Base-by-base conservation (phyloP, 1,140 invertebrate species). In the Pristionchus pacificus region DNA sequence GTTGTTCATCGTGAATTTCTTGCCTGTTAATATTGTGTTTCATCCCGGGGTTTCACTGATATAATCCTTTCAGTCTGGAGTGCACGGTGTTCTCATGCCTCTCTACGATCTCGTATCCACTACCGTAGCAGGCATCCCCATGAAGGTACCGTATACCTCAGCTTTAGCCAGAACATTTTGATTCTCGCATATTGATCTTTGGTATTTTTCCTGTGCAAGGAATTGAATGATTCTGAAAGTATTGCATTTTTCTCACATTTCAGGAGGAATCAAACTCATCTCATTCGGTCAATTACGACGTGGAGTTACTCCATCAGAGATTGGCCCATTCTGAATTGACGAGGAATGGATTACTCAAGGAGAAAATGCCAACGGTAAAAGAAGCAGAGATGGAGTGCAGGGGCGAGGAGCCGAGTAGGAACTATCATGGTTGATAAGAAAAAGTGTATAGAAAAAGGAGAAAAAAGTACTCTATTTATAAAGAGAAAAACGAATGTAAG, bases 221-320 rank as follows among this genome's bases (percentile, higher is more conserved):
- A n/a, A n/a, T n/a, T n/a, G n/a, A n/a, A n/a, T n/a, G n/a, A n/a
- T n/a, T n/a, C 2, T 69, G 24, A 2, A 31, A 69, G 6, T 29
- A 69, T 31, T 19, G 25, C 19, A 69, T 25, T 3, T 68, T 31
- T 55, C 27, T 59, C 30, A 25, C 15, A 6, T 78, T 75, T 66
- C 3, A 76, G 75, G 77, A 77, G 59, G 77, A 80, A 32, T 31
- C 72, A 2, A 71, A 80, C 24, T 33, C 69, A 55, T 76, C 70
- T 19, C 77, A 78, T 57, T 78, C 77, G 6, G 76, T 78, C 6
- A 79, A 79, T 67, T 78, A 78, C 38, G 77, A 78, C 60, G 78
- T 78, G 1, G 77, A 78, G 64, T 57, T 78, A 33, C 63, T 78
- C 1, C 78, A 79, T 25, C 62, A 60, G 19, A 65, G 71, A 65